Evolutionary conservation across 1,140 invertebrate genomes (phyloP), one percentile per base, ranked within the genome.

Genomic region (Camponotus vicinus): DNA sequence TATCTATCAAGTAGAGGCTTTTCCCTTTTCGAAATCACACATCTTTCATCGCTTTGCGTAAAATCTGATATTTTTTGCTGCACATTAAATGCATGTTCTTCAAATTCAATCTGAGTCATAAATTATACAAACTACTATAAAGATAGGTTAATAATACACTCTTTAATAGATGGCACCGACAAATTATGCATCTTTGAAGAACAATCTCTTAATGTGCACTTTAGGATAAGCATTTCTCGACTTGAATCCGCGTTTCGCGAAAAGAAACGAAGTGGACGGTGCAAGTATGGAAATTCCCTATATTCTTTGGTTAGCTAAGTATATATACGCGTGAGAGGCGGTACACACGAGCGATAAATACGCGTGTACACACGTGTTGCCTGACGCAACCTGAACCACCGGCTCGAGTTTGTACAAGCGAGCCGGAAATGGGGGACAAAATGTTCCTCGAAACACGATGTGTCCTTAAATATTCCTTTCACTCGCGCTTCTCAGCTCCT

Each of bases 361-460:
- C 61, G 87, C 86, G 89, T 82, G 86, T 92, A 89, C 89, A 86
- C 83, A 86, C 83, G 79, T 86, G 87, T 87, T 89, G 89, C 78
- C 90, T 90, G 91, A 88, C 88, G 91, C 88, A 91, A 93, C 91
- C 90, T 84, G 91, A 92, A 89, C 87, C 90, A 85, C 84, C 82
- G 82, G 85, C 88, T 86, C 88, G 79, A 92, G 88, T 91, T 92
- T 92, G 90, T 92, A 92, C 91, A 93, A 90, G 91, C 89, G 84
- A 88, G 79, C 91, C 89, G 89, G 89, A 90, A 90, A 89, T 87
- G 64, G 86, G 86, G 86, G 88, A 89, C 85, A 78, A 90, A 87
- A 87, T 91, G 84, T 92, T 92, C 90, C 85, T 78, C 79, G 89
- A 89, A 91, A 83, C 85, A 83, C 84, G 90, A 86, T 67, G 77